phyloP scores from a whole-genome alignment of 2,797 vertebrate genomes.

The Octomys mimax region DNA sequence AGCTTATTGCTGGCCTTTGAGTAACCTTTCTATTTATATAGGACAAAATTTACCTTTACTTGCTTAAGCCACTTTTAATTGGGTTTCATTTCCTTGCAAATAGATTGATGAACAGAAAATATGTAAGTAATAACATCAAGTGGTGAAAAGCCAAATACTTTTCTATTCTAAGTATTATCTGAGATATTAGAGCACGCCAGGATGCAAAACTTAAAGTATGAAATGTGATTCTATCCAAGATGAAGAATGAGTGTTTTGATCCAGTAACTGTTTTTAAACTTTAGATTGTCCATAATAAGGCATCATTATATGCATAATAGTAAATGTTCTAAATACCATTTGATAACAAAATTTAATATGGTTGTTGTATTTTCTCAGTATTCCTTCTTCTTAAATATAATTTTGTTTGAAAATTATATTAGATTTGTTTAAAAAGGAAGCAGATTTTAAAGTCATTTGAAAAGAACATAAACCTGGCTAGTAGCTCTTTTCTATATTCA shows the following conservation, averaged over 20 bases:
- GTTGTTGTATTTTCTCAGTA: not conserved
- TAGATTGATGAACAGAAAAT: constrained; percentile 26
- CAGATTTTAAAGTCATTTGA: constrained; percentile 40
- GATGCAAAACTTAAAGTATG: not conserved
- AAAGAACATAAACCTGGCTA: not conserved
- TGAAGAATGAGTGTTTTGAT: not conserved
- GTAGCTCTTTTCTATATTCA: not conserved
- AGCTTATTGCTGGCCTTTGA: constrained; percentile 23
- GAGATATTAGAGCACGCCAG: not conserved
- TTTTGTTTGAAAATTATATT: constrained; percentile 8
- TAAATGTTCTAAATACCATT: constrained; percentile 33
- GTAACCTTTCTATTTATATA: not conserved
- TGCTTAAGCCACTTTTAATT: constrained; percentile 43
- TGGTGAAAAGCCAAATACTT: not conserved
- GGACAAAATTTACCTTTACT: constrained; percentile 46
- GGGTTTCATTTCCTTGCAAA: constrained; percentile 51
- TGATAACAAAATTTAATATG: not conserved
- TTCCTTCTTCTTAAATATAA: not conserved
- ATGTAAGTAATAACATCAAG: not conserved
- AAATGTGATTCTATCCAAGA: not conserved
- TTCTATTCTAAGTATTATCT: constrained; percentile 8
- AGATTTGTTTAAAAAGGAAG: constrained; percentile 1
- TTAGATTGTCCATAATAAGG: constrained; percentile 1
- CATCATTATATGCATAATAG: not conserved
- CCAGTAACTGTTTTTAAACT: not conserved